These are phyloP conservation scores for Cuniculus paca DNA, from an alignment of 2,797 vertebrate species.

Conservation along the genomic window DNA sequence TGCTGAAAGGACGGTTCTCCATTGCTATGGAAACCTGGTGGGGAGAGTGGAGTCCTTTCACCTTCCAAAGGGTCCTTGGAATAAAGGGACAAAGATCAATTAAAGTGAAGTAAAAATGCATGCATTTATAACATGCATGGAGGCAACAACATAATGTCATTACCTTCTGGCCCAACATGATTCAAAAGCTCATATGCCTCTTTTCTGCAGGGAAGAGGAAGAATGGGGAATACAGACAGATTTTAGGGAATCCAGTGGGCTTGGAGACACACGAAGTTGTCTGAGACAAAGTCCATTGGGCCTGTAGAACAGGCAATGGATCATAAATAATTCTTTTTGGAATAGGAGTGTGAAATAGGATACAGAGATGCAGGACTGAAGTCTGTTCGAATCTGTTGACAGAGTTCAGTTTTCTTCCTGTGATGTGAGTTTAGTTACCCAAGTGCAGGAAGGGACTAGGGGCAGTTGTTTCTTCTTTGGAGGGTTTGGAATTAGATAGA, in stretches of 20 bases:
- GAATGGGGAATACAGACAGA: neutral
- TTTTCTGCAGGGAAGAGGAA: neutral
- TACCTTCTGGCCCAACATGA: neutral
- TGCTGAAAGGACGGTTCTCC: neutral
- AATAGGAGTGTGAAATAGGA: neutral
- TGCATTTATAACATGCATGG: neutral
- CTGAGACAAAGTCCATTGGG: neutral
- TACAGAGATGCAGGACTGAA: neutral
- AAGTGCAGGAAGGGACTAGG: too few species aligned
- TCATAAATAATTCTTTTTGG: neutral
- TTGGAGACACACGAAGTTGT: neutral
- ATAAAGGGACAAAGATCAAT: neutral
- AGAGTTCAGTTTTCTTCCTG: neutral
- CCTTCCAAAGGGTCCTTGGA: neutral
- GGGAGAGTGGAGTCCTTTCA: neutral
- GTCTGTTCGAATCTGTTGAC: neutral
- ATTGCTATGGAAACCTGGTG: neutral
- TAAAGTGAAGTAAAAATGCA: neutral
- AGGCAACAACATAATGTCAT: too few species aligned
- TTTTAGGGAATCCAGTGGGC: neutral
- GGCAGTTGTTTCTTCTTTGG: neutral
- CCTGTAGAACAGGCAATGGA: neutral
- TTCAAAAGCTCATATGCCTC: too few species aligned
- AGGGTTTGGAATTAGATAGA: neutral
- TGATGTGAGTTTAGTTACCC: neutral